Base-by-base conservation (phyloP, 2,113 vertebrate species). In the Megalops atlanticus region DNA sequence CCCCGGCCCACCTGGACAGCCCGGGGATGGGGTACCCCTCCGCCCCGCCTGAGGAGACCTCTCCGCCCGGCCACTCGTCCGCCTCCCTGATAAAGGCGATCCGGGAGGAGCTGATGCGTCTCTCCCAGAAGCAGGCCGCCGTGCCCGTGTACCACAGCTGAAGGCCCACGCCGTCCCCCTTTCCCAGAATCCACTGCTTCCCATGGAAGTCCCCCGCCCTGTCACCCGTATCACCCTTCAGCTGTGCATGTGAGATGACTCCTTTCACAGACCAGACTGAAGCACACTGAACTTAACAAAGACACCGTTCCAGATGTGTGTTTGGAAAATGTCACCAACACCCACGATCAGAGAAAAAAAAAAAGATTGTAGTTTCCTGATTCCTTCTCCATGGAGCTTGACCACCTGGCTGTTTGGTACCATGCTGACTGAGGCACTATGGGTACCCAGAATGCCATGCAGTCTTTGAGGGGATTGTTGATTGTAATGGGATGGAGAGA, bases 21-120 rank as follows among this genome's bases (percentile, higher is more conserved):
- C 78, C 96, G 0, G n/a, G n/a, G n/a, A n/a, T n/a, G n/a, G n/a
- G n/a, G n/a, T n/a, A n/a, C n/a, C n/a, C n/a, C n/a, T n/a, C n/a
- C n/a, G n/a, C n/a, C n/a, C n/a, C n/a, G n/a, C n/a, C n/a, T n/a
- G 94, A 96, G 85, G 96, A 97, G 74, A 92, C 95, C 7, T 93
- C 96, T 77, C 96, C 96, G 76, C 96, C 97, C 0, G 89, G 94
- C 76, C 97, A 99, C 89, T 98, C 98, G 0, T 99, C 98, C 0
- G 96, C 98, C 80, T 99, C 98, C 27, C 96, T 99, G 90, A 99
- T 99, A 92, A 98, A 98, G 94, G 98, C 97, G 83, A 99, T 99
- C 89, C 94, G 98, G 41, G 98, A 99, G 94, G 98, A 99, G 93
- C 96, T 99, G 68, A 90, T 99, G 69, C 97, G 98, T 16, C 96